These are phyloP conservation scores for Erebia epiphron DNA, from an alignment of 2,888 invertebrate species.

Conservation along the genomic window DNA sequence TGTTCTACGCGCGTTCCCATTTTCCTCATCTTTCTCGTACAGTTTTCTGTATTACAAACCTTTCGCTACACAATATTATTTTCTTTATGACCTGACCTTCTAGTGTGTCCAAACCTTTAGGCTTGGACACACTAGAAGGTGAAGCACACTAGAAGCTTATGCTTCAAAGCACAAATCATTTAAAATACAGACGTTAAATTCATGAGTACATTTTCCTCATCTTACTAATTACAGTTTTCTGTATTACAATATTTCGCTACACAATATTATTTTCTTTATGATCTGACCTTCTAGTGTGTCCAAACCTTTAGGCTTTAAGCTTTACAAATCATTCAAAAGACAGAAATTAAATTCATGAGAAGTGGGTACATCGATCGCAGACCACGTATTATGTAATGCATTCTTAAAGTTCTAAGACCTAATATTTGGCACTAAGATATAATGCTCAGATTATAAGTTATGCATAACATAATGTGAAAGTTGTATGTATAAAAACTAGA, in stretches of 20 bases:
- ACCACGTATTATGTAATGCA: constrained; percentile 2
- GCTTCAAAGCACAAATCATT: background rate
- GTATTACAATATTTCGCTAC: background rate
- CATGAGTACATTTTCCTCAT: background rate
- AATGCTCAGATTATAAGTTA: background rate
- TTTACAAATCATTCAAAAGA: constrained; percentile 7
- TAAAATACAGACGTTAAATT: background rate
- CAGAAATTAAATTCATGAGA: background rate
- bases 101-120: background rate
- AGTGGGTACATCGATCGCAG: background rate
- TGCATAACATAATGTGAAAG: constrained; percentile 5
- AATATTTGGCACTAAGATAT: background rate
- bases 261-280: background rate
- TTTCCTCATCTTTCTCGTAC: background rate
- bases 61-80: background rate
- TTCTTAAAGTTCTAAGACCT: background rate
- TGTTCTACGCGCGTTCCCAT: background rate
- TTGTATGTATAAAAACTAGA: constrained; percentile 9
- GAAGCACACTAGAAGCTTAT: no score
- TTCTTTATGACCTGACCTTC: background rate
- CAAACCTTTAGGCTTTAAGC: background rate
- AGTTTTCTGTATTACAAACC: background rate
- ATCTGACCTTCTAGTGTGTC: background rate
- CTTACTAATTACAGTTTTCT: background rate
- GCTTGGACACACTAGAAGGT: no score